A percentile compares a stretch with the other conserved stretches of the same genome.
phyloP scores from a whole-genome alignment of 2,888 invertebrate species.

The Polylopha cassiicola region DNA sequence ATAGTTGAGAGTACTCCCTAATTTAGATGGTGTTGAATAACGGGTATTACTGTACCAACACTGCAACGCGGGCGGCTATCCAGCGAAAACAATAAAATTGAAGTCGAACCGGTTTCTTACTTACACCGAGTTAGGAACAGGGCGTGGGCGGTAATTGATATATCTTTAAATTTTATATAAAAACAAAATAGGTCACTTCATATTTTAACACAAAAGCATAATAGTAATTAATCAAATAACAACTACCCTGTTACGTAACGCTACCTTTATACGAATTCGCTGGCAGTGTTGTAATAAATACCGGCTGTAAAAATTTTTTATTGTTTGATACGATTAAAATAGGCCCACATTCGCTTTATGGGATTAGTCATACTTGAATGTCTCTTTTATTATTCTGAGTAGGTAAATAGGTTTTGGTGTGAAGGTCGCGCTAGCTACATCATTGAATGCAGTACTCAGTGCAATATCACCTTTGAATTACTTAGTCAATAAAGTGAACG shows the following conservation, averaged over 20 bases:
- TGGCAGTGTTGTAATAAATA: too few relatives aligned
- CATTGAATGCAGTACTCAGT: slow-evolving; percentile 11
- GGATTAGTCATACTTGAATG: slow-evolving; percentile 41
- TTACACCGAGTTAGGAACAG: slow-evolving; percentile 26
- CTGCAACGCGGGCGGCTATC: slow-evolving; percentile 44
- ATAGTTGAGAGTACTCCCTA: too few relatives aligned
- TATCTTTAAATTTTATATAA: background rate
- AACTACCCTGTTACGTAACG: too few relatives aligned
- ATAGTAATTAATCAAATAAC: too few relatives aligned
- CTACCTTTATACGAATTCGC: too few relatives aligned
- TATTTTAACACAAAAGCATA: too few relatives aligned
- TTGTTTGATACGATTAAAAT: slow-evolving; percentile 6
- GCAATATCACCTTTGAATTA: slow-evolving; percentile 8
- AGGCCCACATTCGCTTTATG: slow-evolving; percentile 3
- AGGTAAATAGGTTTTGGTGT: slow-evolving; percentile 58
- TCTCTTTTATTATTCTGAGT: slow-evolving; percentile 38
- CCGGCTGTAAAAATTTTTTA: too few relatives aligned
- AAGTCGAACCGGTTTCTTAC: slow-evolving; percentile 45
- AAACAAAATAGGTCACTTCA: slow-evolving; percentile 9
- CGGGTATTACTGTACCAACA: slow-evolving; percentile 55
- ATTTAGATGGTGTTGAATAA: too few relatives aligned
- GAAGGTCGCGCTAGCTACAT: slow-evolving; percentile 41
- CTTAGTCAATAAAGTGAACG: too few relatives aligned
- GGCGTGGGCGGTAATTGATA: slow-evolving; percentile 20
- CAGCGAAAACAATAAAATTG: slow-evolving; percentile 55